These are phyloP conservation scores for Parasteatoda tepidariorum DNA, from an alignment of 1,140 invertebrate genomes.

Conservation along the genomic window DNA sequence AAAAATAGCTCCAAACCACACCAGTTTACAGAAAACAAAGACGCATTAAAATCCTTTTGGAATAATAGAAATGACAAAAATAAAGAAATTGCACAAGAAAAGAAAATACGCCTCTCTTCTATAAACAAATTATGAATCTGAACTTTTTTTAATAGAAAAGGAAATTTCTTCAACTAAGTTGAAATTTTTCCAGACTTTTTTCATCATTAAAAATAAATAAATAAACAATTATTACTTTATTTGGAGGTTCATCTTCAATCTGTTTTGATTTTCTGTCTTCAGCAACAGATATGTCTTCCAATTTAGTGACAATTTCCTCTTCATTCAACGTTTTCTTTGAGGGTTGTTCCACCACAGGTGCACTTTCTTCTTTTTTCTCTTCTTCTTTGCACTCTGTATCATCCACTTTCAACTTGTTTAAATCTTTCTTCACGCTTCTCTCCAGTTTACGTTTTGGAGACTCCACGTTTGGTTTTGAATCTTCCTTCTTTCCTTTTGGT, in stretches of 20 bases:
- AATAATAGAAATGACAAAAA: background rate
- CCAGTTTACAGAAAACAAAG: too few species aligned
- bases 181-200: background rate
- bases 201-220: background rate
- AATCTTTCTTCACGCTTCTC: conserved; percentile 6
- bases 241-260: conserved; percentile 24
- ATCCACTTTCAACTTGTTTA: background rate
- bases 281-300: background rate
- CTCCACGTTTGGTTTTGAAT: conserved; percentile 12
- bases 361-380: conserved; percentile 62
- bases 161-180: background rate
- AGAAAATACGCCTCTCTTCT: background rate
- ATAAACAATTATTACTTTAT: conserved; percentile 4
- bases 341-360: background rate
- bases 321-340: background rate
- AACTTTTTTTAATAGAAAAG: background rate
- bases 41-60: background rate
- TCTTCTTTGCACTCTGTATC: conserved; percentile 62
- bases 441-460: conserved; percentile 24
- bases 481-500: conserved; percentile 31
- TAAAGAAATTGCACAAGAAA: background rate
- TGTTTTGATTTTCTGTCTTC: background rate
- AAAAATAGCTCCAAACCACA: too few species aligned
- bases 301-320: background rate
- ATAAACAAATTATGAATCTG: background rate